phyloP scores from a whole-genome alignment of 2,797 vertebrate genomes.

The Megalops cyprinoides region DNA sequence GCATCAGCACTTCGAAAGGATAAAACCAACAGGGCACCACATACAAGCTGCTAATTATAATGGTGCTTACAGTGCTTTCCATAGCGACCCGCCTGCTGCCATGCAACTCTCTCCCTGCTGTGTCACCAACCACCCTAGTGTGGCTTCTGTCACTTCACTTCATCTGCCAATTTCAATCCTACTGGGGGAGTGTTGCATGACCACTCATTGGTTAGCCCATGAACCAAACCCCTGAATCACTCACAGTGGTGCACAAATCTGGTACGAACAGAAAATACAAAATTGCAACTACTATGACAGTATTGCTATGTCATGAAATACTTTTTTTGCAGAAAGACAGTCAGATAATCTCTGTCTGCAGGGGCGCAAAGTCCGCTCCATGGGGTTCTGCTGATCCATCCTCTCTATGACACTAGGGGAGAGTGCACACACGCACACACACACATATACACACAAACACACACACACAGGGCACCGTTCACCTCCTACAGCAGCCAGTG shows the following conservation, averaged over 20 bases:
- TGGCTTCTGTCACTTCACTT: neutral
- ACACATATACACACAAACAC: neutral
- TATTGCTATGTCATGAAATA: too few species aligned
- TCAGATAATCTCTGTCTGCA: constrained; percentile 1
- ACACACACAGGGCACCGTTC: neutral
- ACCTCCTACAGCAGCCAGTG: too few species aligned
- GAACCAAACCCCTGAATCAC: neutral
- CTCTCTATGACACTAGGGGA: neutral
- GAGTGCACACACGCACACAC: constrained; percentile 10
- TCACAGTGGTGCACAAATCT: neutral
- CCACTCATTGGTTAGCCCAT: too few species aligned
- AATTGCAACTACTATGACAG: neutral
- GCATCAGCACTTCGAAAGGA: neutral
- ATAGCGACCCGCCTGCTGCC: too few species aligned
- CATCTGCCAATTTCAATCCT: neutral
- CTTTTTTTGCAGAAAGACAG: too few species aligned
- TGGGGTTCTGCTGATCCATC: neutral
- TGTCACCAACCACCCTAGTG: neutral
- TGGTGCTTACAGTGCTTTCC: too few species aligned
- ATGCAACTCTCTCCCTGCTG: neutral
- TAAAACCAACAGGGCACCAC: neutral
- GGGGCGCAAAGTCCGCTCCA: constrained; percentile 1
- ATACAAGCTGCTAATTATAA: neutral
- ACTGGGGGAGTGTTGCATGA: neutral
- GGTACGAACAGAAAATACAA: neutral